Base-by-base conservation (phyloP, 2,113 vertebrate species). In the Hirundichthys speculiger region DNA sequence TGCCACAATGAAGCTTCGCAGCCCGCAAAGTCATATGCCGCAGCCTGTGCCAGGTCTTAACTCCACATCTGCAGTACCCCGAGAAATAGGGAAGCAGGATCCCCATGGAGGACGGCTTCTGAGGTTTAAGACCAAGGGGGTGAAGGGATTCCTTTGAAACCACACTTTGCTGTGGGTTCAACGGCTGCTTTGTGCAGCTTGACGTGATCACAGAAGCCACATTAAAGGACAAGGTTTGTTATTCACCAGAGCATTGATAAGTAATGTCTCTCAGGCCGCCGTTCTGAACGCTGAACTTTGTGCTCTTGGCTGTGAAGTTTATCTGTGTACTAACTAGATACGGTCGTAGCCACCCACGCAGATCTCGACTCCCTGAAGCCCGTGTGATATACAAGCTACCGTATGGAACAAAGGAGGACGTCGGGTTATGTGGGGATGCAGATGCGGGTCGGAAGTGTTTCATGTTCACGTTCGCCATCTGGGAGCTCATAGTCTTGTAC, bases 131-230 rank as follows among this genome's bases (percentile, higher is more conserved):
- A 59, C 67, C 64, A 79, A 86, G 87, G 89, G 85, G 73, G 67
- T 82, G 11, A 90, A 86, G 71, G 77, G 89, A 80, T 92, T 89
- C 85, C 79, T 84, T 86, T 87, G 83, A 76, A 85, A 86, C 86
- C 84, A 54, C 69, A 83, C 93, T 93, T 88, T 91, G 56, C 76
- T 86, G 76, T 74, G 24, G 79, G 82, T 53, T 75, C 54, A 75
- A 80, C 86, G 89, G 49, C 92, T 91, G 94, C 38, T 88, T 88
- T 87, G 82, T 86, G 89, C 90, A 93, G 91, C 90, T 93, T 93
- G 92, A 80, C 85, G 87, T 87, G 92, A 86, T 93, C 93, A 92
- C 82, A 90, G 80, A 60, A 77, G 59, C 92, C 93, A 93, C 93
- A 94, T 93, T 78, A 95, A 93, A 94, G 90, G 22, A 25, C 74